phyloP scores from a whole-genome alignment of 2,888 invertebrate species.

The Drosophila siamana region DNA sequence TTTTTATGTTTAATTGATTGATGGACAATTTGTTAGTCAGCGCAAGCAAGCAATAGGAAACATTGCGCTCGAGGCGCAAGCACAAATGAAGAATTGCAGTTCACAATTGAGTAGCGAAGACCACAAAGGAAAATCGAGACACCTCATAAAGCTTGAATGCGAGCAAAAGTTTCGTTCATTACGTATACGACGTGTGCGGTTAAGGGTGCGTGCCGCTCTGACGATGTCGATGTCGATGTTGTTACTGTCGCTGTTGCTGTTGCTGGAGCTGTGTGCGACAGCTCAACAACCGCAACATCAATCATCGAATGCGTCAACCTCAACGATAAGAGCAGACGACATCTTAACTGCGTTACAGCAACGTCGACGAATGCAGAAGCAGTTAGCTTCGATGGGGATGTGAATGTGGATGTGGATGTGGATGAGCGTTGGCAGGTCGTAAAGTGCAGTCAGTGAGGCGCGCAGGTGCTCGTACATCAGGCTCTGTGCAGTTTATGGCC shows the following conservation, averaged over 20 bases:
- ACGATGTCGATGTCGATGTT: neutral
- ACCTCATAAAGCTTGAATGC: constrained; percentile 23
- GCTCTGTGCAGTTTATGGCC: constrained; percentile 63
- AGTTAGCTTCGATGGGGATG: constrained; percentile 23
- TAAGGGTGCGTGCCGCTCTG: constrained; percentile 6
- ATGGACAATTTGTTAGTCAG: constrained; percentile 22
- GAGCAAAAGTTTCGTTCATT: constrained; percentile 37
- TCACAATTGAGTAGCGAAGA: constrained; percentile 28
- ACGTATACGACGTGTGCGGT: constrained; percentile 49
- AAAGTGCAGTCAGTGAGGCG: constrained; percentile 62
- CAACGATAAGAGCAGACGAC: constrained; percentile 42
- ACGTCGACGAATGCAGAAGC: constrained; percentile 6
- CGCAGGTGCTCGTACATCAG: constrained; percentile 35
- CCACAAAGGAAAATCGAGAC: constrained; percentile 10
- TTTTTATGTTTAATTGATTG: constrained; percentile 68
- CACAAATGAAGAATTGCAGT: constrained; percentile 45
- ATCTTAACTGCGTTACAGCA: constrained; percentile 15
- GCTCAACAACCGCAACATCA: constrained; percentile 64
- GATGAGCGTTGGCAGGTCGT: constrained; percentile 58
- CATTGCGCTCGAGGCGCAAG: constrained; percentile 25
- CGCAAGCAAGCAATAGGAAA: constrained; percentile 23
- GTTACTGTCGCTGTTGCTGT: neutral
- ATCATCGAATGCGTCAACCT: constrained; percentile 61
- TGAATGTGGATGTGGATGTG: constrained; percentile 17
- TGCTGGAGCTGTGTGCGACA: constrained; percentile 15